Conservation (phyloP, 2,888 invertebrate species). For the Drosophila percnosoma region DNA sequence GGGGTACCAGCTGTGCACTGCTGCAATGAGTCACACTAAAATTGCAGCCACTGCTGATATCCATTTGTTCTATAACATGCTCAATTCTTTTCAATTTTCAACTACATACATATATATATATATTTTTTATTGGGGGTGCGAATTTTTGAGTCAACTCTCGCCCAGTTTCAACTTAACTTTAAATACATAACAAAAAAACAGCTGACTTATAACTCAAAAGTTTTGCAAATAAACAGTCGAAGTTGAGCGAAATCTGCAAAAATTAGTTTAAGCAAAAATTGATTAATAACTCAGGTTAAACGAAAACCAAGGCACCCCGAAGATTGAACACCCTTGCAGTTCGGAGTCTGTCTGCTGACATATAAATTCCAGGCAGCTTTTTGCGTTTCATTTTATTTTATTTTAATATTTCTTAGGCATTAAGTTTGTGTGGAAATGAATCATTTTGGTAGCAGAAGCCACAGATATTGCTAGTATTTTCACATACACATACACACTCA, state of each 20-base stretch:
- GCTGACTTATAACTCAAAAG: neutral
- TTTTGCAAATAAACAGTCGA: neutral
- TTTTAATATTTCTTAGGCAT: conserved; percentile 4
- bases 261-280: neutral
- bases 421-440: conserved; percentile 36
- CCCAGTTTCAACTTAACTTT: neutral
- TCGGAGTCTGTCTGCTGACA: neutral
- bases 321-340: neutral
- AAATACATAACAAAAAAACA: neutral
- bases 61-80: conserved; percentile 2
- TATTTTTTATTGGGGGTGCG: neutral
- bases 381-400: neutral
- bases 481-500: conserved; percentile 14
- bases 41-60: conserved; percentile 2
- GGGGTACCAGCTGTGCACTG: conserved; percentile 9
- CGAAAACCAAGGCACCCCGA: neutral
- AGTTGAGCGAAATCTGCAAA: neutral
- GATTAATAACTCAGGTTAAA: neutral
- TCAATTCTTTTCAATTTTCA: conserved; percentile 8
- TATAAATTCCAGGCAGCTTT: neutral
- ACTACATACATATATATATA: neutral
- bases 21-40: conserved; percentile 40
- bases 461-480: conserved; percentile 51
- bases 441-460: conserved; percentile 34
- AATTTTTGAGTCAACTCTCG: neutral